phyloP scores from a whole-genome alignment of 2,888 invertebrate genomes.

The Tubiluchus corallicola region DNA sequence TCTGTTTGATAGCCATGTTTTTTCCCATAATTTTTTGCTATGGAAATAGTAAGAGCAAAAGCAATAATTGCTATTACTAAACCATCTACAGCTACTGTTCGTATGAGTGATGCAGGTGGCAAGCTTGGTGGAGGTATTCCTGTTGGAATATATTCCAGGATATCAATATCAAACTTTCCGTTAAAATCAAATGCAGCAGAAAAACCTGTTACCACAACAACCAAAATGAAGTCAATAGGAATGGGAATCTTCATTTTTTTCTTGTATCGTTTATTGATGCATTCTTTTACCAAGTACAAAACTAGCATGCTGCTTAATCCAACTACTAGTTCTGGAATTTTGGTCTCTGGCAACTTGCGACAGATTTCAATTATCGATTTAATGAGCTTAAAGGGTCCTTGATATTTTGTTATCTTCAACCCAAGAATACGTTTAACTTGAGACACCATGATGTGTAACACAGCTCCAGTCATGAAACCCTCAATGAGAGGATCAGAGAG shows the following conservation, averaged over 20 bases:
- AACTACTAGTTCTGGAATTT: constrained; percentile 13
- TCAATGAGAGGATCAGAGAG: constrained; percentile 63
- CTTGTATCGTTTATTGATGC: constrained; percentile 30
- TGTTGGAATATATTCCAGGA: no score
- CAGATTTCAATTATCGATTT: no score
- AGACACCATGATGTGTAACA: constrained; percentile 61
- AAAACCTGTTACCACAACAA: no score
- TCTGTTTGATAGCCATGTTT: constrained; percentile 33
- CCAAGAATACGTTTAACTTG: constrained; percentile 39
- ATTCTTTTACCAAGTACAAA: constrained; percentile 27
- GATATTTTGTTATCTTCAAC: constrained; percentile 25
- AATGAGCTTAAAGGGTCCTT: constrained; percentile 39
- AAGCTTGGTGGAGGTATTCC: no score
- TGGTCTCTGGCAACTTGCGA: no score
- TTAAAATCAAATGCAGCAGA: no score
- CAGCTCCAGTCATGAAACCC: constrained; percentile 71
- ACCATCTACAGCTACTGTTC: no score
- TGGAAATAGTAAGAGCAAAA: constrained; percentile 34
- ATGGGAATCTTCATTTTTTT: constrained; percentile 27
- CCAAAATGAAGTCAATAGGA: constrained; percentile 26
- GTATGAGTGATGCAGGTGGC: no score
- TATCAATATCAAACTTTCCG: no score
- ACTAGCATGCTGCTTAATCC: constrained; percentile 18
- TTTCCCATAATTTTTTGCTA: constrained; percentile 33
- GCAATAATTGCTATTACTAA: constrained; percentile 32